Conservation (phyloP, 2,888 invertebrate genomes). For the Drosophila neotestacea region DNA sequence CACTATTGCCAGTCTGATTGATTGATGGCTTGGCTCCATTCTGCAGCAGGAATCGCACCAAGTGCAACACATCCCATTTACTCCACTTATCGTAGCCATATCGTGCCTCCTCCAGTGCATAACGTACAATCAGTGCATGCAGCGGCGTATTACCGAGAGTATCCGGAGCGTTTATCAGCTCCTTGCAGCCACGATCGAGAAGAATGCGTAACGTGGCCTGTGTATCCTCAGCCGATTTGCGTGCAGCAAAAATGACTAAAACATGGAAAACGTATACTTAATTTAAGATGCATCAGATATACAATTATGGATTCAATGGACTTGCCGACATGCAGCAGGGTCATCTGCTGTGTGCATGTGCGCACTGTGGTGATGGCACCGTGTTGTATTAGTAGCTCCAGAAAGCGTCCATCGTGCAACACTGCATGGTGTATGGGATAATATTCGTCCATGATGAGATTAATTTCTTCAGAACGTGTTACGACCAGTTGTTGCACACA, state of each 20-base stretch:
- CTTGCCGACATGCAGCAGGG: conserved; percentile 88
- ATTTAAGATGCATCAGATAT: not conserved
- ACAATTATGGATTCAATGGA: not conserved
- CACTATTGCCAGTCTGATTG: conserved; percentile 89
- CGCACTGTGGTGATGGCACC: conserved; percentile 90
- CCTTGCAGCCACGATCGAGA: conserved; percentile 90
- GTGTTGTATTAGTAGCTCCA: conserved; percentile 88
- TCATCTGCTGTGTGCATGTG: conserved; percentile 91
- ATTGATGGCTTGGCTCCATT: conserved; percentile 89
- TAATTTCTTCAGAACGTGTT: conserved; percentile 89
- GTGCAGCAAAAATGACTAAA: conserved; percentile 88
- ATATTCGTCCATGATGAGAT: conserved; percentile 90
- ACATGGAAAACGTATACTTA: conserved; percentile 12
- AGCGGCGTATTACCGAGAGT: conserved; percentile 90
- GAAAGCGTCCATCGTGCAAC: conserved; percentile 89
- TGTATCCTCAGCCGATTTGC: conserved; percentile 90
- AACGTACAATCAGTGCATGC: conserved; percentile 88
- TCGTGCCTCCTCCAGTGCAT: conserved; percentile 89
- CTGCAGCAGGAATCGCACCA: conserved; percentile 88
- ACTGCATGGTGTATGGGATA: conserved; percentile 92
- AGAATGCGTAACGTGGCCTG: conserved; percentile 89
- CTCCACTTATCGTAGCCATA: conserved; percentile 90
- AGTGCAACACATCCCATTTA: conserved; percentile 90
- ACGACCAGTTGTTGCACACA: conserved; percentile 89
- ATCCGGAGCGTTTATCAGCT: conserved; percentile 90